Percentiles rank a stretch among this genome's conserved stretches.
These are phyloP conservation scores for Rhinichthys klamathensis DNA, from an alignment of 2,113 vertebrate species.

Conservation along the genomic window DNA sequence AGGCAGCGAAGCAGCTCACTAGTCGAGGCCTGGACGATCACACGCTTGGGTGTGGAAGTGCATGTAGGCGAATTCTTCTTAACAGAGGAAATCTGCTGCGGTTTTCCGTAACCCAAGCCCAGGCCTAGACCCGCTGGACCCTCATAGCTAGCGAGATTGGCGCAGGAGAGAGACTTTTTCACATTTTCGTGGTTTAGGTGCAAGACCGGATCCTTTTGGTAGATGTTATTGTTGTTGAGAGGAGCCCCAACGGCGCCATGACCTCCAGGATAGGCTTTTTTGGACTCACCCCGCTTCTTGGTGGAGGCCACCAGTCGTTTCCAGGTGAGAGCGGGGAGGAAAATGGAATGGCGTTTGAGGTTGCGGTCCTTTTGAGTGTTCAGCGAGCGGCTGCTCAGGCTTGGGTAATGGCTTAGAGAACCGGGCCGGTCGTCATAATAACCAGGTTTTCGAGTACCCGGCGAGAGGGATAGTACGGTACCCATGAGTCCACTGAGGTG, in stretches of 20 bases:
- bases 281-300: conserved; percentile 75
- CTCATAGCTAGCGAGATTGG: conserved; percentile 81
- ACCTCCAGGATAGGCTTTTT: conserved; percentile 61
- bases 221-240: conserved; percentile 75
- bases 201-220: conserved; percentile 75
- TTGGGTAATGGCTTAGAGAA: conserved; percentile 79
- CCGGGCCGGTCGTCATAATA: conserved; percentile 76
- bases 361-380: conserved; percentile 76
- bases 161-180: conserved; percentile 82
- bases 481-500: conserved; percentile 67
- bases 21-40: conserved; percentile 86
- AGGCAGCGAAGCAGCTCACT: conserved; percentile 83
- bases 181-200: conserved; percentile 81
- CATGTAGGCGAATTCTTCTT: conserved; percentile 67
- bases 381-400: conserved; percentile 76
- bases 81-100: conserved; percentile 72
- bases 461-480: conserved; percentile 81
- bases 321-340: conserved; percentile 82
- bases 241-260: conserved; percentile 57
- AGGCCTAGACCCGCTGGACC: conserved; percentile 68
- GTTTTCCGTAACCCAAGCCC: conserved; percentile 67
- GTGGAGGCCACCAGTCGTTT: conserved; percentile 83
- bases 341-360: conserved; percentile 78
- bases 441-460: conserved; percentile 74
- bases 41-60: conserved; percentile 73